Base-by-base conservation (phyloP, 2,113 vertebrate genomes). In the Tor tambroides region DNA sequence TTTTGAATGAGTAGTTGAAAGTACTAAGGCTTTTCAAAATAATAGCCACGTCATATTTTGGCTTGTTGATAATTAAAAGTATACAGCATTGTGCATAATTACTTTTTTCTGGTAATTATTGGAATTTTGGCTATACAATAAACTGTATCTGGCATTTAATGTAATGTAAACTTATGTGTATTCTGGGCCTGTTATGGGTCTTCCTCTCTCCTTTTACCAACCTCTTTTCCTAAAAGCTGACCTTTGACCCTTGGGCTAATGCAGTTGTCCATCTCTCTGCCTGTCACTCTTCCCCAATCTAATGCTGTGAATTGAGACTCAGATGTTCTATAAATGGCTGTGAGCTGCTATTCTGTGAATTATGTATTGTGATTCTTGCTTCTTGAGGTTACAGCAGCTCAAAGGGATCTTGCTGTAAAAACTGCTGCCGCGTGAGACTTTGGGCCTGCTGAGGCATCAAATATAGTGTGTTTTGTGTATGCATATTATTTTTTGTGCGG, bases 281-380 rank as follows among this genome's bases (percentile, higher is more conserved):
- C 63, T 83, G 65, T 54, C 28, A 61, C 63, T 67, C 63, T 74
- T 41, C 35, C 5, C 32, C 71, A n/a, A 19, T 72, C 38, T 14
- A 6, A 28, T 28, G 10, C 26, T 67, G 38, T 63, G 9, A 85
- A 43, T 41, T 51, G 17, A 85, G 74, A 85, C 35, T 77, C 54
- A 67, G 28, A 38, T 21, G 30, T 51, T 78, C 21, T 54, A 21
- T 49, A 54, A 79, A 69, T 79, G 75, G 17, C 23, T 85, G 32
- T 4, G 61, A n/a, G 26, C 28, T 5, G 9, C 17, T 59, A 6
- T 79, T n/a, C 21, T 79, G 81, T 84, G 80, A 83, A 72, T 83
- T 65, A 77, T 87, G 82, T 41, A 32, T 79, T 46, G 46, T 49
- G 71, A 67, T 83, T 61, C 6, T 41, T 74, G 30, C 43, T 41